Conservation (phyloP, 2,797 vertebrate species). For the Falco peregrinus region DNA sequence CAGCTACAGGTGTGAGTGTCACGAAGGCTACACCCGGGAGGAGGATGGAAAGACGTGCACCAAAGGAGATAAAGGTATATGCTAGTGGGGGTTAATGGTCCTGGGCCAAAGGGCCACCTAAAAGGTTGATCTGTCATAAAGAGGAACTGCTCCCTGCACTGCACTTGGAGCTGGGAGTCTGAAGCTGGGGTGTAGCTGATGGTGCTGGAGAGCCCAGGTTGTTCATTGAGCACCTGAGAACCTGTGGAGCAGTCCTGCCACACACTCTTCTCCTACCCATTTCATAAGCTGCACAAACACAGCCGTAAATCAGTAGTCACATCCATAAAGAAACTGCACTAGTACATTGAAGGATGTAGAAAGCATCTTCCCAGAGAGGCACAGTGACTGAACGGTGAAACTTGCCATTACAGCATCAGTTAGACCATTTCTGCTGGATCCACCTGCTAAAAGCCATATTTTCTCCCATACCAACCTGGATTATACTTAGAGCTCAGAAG, state of each 20-base stretch:
- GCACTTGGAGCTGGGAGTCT: not conserved
- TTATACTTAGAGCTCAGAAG: not conserved
- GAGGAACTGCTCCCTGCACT: accelerated
- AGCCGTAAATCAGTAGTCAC: not conserved
- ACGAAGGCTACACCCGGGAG: slow-evolving; percentile 85
- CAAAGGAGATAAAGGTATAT: slow-evolving; percentile 87
- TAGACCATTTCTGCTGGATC: not conserved
- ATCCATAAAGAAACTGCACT: not conserved
- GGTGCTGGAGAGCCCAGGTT: accelerated
- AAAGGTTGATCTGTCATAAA: not conserved
- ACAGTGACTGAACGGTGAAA: not conserved
- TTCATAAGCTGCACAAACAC: not conserved
- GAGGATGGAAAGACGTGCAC: slow-evolving; percentile 90
- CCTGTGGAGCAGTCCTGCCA: not conserved
- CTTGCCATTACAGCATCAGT: not conserved
- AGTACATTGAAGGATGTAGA: not conserved
- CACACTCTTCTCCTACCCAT: accelerated
- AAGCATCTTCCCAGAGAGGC: not conserved
- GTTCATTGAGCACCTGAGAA: accelerated
- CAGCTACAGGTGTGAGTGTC: slow-evolving; percentile 93
- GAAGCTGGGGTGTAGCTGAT: not conserved
- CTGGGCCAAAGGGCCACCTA: accelerated
- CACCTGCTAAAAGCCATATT: accelerated
- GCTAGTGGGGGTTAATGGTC: not conserved
- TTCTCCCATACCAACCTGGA: not conserved